Evolutionary conservation across 1,140 invertebrate species (phyloP), one percentile per base, ranked within the genome.

Genomic region (Halyomorpha halys): DNA sequence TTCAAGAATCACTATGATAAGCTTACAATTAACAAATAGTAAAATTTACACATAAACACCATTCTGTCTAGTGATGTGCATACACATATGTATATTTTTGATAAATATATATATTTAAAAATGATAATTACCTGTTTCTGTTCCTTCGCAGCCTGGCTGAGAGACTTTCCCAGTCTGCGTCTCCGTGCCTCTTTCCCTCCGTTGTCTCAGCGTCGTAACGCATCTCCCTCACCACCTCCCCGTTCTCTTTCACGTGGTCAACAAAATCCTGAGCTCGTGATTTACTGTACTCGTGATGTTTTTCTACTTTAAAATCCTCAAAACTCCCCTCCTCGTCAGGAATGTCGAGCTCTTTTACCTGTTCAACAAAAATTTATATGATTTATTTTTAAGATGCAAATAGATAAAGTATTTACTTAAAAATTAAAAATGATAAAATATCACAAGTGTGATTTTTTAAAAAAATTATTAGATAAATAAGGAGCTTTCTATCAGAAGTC

Each of bases 201-300:
- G 83, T 85, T 27, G 83, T 88, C 71, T 88, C 85, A n/a, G 85
- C 84, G 65, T 84, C 81, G 75, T 85, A 89, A 68, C 84, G 80
- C 80, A 89, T 84, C 71, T 90, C 85, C 72, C 85, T 84, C 61
- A 80, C 83, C 59, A 89, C 78, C 67, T 83, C 80, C 71, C 85
- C 80, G 59, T 86, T 87, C 70, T 87, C 83, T 66, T 84, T 83
- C 70, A 89, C 76, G 73, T 88, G 85, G 70, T 89, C 86, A 23
- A 89, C 86, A 68, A 85, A 79, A 70, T 86, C 82, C 73, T 89
- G 85, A 69, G 88, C 83, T 61, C 79, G 78, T 30, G 74, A 74
- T 68, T 79, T 77, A 25, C 72, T 72, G 67, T 75, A 78, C 53
- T 76, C 73, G 54, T 84, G 79, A 0, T 76, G 77, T 34, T 77